Evolutionary conservation across 2,113 vertebrate genomes (phyloP), one percentile per base, ranked within the genome.

Genomic region (Phylloscopus trochiloides): DNA sequence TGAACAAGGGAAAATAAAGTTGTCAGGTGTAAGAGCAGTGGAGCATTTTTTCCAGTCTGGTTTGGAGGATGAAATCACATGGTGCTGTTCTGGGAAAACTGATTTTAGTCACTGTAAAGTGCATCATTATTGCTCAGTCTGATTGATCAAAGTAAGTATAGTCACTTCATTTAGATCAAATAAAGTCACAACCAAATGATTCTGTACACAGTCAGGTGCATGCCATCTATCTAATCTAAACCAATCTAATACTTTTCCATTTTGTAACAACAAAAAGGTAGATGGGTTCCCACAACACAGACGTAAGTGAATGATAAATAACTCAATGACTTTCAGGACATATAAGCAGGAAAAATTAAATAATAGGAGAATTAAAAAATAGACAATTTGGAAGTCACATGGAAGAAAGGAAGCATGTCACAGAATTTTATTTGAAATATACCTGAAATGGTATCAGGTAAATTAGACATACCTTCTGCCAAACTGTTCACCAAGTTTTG

Each of bases 141-240:
- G 94, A 96, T 63, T 96, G 94, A 97, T 96, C 93, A 96, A 93
- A 55, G 57, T 84, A 97, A 96, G 61, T 58, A 89, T 87, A 88
- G 93, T 96, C 32, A 2, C 26, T 96, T 96, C 77, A 92, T 94
- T 97, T 96, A 92, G 57, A 75, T 75, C 62, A 95, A 94, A 82
- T 86, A 81, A 92, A 79, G 31, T 15, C 55, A 81, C 57, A 96
- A 85, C 25, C 32, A 97, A 91, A 95, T 86, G 88, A 63, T 83
- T 90, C 51, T 72, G 13, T 13, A 59, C 18, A 31, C 12, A 55
- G 43, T 45, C 55, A 86, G 59, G 28, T 80, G 22, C 12, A 40
- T 50, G 13, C 4, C 51, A 67, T 73, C 32, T 85, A 65, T 93
- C 43, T 84, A 79, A 95, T 91, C 93, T 91, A 86, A 96, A 86